Evolutionary conservation across 2,113 vertebrate genomes (phyloP).

Genomic region (Oxyruncus cristatus): DNA sequence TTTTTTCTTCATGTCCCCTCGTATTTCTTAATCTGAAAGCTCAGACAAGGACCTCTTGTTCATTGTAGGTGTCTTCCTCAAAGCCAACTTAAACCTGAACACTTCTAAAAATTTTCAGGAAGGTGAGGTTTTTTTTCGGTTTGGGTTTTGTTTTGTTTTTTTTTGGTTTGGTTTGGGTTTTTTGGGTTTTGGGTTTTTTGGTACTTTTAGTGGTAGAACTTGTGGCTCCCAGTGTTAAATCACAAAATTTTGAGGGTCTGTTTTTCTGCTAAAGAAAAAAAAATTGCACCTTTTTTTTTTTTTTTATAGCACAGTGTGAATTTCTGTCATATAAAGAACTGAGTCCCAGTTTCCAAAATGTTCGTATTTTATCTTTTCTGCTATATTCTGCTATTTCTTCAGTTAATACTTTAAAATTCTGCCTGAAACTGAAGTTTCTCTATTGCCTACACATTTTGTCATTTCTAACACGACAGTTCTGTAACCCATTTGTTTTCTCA

Average conservation of each 20-base stretch:
- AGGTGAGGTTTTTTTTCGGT: not conserved
- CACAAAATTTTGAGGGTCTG: not conserved
- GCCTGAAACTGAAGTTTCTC: not conserved
- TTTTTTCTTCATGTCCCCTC: not conserved
- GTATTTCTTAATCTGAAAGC: not conserved
- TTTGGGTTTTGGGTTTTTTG: not conserved
- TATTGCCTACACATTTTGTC: conserved; percentile 17
- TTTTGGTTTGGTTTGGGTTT: not conserved
- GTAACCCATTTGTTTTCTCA: conserved; percentile 55
- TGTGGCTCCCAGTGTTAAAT: not conserved
- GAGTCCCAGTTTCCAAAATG: not conserved
- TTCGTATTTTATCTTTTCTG: not conserved
- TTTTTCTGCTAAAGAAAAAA: not conserved
- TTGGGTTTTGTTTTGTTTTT: not conserved
- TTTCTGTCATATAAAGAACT: not conserved
- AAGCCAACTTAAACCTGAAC: not conserved
- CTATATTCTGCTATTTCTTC: not conserved
- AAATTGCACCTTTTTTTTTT: not conserved
- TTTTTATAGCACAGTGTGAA: not conserved
- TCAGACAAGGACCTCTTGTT: not conserved
- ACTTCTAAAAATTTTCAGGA: not conserved
- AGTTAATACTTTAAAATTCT: conserved; percentile 20
- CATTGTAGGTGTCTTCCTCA: not conserved
- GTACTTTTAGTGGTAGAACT: not conserved
- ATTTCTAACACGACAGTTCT: conserved; percentile 33